Percentiles rank a stretch among this genome's conserved stretches.
These are phyloP conservation scores for Diloba caeruleocephala DNA, from an alignment of 2,888 invertebrate genomes.

Conservation along the genomic window DNA sequence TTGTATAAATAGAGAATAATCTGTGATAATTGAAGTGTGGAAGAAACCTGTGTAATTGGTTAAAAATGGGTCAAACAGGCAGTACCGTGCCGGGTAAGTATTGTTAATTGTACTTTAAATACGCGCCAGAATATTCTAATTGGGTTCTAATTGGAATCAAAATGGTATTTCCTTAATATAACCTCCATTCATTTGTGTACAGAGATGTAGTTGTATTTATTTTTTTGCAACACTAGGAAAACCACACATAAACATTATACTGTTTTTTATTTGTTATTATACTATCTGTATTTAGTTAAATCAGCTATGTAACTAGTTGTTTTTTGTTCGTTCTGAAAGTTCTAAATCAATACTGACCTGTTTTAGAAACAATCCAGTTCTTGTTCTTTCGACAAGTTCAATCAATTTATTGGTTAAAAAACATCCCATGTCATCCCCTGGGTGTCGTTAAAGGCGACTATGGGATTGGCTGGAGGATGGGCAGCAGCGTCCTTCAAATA, in stretches of 20 bases:
- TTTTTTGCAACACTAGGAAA: not conserved
- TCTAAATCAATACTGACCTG: too few relatives aligned
- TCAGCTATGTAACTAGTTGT: too few relatives aligned
- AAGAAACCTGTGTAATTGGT: slow-evolving; percentile 31
- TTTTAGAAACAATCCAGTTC: too few relatives aligned
- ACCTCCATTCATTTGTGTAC: slow-evolving; percentile 37
- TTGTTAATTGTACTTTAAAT: slow-evolving; percentile 61
- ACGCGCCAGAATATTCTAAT: slow-evolving; percentile 57
- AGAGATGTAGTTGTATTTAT: not conserved
- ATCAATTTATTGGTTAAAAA: too few relatives aligned
- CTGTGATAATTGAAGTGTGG: slow-evolving; percentile 48
- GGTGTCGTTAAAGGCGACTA: too few relatives aligned
- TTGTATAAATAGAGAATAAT: slow-evolving; percentile 39
- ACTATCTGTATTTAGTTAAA: too few relatives aligned
- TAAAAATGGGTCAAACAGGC: slow-evolving; percentile 81
- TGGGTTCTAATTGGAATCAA: slow-evolving; percentile 66
- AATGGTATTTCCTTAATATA: slow-evolving; percentile 51
- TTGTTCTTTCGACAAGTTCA: too few relatives aligned
- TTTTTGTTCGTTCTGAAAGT: too few relatives aligned
- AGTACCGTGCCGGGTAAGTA: slow-evolving; percentile 84
- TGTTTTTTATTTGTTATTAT: too few relatives aligned
- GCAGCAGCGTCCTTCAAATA: too few relatives aligned
- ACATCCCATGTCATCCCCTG: too few relatives aligned
- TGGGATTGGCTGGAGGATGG: too few relatives aligned
- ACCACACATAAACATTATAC: not conserved